A percentile compares a stretch with the other conserved stretches of the same genome.
Evolutionary conservation across 1,140 invertebrate species (phyloP).

Genomic region (Panagrolaimus sp.): DNA sequence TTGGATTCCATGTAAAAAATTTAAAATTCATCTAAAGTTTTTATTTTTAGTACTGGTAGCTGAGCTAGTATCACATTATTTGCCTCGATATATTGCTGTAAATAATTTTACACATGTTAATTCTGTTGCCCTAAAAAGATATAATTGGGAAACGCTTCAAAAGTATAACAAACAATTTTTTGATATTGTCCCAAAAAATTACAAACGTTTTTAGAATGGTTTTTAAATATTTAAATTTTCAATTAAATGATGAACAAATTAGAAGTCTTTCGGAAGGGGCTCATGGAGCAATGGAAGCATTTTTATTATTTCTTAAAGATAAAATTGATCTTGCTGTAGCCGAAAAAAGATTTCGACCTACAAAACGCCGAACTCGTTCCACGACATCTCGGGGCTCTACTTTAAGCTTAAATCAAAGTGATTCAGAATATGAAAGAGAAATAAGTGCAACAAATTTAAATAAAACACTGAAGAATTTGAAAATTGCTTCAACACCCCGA

Average conservation of each 20-base stretch:
- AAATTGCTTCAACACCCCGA: conserved; percentile 10
- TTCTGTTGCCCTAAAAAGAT: conserved; percentile 14
- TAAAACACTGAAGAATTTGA: background rate
- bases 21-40: conserved; percentile 3
- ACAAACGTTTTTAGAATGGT: conserved; percentile 4
- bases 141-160: conserved; percentile 17
- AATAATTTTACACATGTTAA: conserved; percentile 20
- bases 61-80: conserved; percentile 12
- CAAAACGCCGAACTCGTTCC: background rate
- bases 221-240: conserved; percentile 8
- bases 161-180: background rate
- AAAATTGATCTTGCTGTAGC: conserved; percentile 15
- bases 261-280: background rate
- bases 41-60: conserved; percentile 15
- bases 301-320: conserved; percentile 10
- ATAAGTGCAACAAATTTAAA: background rate
- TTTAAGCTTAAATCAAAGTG: conserved; percentile 11
- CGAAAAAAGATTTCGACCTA: background rate
- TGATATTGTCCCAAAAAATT: background rate
- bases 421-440: conserved; percentile 16
- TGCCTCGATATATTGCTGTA: conserved; percentile 18
- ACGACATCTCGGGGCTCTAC: background rate
- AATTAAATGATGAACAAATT: conserved; percentile 10
- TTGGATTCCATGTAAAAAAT: background rate
- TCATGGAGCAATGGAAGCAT: conserved; percentile 9